Evolutionary conservation across 2,797 vertebrate species (phyloP).

Genomic region (Heliangelus exortis): DNA sequence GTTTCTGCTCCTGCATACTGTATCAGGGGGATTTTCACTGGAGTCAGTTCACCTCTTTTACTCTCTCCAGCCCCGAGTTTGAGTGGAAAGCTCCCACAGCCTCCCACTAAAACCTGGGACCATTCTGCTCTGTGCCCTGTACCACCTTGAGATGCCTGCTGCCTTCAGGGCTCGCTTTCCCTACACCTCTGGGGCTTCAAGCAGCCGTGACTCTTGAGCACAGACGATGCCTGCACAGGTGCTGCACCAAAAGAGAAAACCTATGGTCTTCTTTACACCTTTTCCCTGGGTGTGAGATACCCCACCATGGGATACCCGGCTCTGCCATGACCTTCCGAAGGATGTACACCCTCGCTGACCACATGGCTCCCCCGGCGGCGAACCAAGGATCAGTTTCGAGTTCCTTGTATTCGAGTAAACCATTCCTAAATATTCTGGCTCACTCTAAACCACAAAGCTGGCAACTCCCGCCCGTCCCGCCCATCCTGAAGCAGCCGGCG

Average conservation of each 20-base stretch:
- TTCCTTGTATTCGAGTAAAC: neutral
- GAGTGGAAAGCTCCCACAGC: neutral
- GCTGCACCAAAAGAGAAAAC: neutral
- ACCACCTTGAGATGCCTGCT: neutral
- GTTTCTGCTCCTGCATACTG: neutral
- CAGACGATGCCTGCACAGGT: accelerated
- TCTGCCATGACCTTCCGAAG: neutral
- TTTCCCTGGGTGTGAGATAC: neutral
- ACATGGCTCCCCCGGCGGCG: accelerated
- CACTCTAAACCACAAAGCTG: neutral
- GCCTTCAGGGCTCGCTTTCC: neutral
- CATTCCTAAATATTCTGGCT: neutral
- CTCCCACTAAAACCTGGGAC: neutral
- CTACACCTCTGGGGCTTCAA: too few species aligned
- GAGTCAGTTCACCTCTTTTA: neutral
- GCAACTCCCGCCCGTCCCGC: too few species aligned
- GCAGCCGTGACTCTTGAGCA: accelerated
- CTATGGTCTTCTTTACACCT: neutral
- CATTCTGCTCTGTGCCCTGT: neutral
- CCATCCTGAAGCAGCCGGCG: neutral
- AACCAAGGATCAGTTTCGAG: neutral
- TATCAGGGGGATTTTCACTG: neutral
- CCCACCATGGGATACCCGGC: accelerated
- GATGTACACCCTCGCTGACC: accelerated
- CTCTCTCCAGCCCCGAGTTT: neutral